A percentile compares a stretch with the other conserved stretches of the same genome.
Conservation (phyloP, 2,797 vertebrate genomes). For the Sebastes cheni region DNA sequence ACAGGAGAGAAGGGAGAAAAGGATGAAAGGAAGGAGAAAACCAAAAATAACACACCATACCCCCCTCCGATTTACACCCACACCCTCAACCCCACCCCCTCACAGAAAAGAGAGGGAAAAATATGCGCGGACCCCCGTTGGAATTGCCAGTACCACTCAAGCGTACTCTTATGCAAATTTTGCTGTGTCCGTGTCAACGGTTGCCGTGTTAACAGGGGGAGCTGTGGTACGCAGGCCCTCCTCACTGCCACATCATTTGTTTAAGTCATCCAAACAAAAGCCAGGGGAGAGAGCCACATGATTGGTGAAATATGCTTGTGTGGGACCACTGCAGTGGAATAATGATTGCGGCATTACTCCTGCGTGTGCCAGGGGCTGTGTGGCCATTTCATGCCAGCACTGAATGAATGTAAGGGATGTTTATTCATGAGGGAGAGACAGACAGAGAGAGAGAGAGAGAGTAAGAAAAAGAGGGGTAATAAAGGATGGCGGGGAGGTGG, state of each 20-base stretch:
- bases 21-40: constrained; percentile 69
- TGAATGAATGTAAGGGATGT: constrained; percentile 74
- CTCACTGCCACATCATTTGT: constrained; percentile 89
- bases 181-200: constrained; percentile 83
- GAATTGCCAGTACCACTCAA: constrained; percentile 84
- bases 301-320: constrained; percentile 91
- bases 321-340: constrained; percentile 87
- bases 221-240: constrained; percentile 72
- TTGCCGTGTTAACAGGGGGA: constrained; percentile 87
- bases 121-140: constrained; percentile 79
- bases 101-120: constrained; percentile 58
- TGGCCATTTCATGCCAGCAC: constrained; percentile 81
- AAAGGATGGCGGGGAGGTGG: constrained; percentile 60
- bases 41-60: constrained; percentile 64
- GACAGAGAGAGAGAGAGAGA: not conserved
- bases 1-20: constrained; percentile 52
- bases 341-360: constrained; percentile 88
- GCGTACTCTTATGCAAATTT: constrained; percentile 88
- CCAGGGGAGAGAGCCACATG: constrained; percentile 87
- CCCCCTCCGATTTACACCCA: constrained; percentile 19
- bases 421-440: constrained; percentile 76
- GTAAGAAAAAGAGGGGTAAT: constrained; percentile 52
- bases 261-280: constrained; percentile 92
- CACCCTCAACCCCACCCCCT: constrained; percentile 50
- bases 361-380: constrained; percentile 75